Evolutionary conservation across 1,140 invertebrate species (phyloP).

Genomic region (Centruroides sculpturatus): DNA sequence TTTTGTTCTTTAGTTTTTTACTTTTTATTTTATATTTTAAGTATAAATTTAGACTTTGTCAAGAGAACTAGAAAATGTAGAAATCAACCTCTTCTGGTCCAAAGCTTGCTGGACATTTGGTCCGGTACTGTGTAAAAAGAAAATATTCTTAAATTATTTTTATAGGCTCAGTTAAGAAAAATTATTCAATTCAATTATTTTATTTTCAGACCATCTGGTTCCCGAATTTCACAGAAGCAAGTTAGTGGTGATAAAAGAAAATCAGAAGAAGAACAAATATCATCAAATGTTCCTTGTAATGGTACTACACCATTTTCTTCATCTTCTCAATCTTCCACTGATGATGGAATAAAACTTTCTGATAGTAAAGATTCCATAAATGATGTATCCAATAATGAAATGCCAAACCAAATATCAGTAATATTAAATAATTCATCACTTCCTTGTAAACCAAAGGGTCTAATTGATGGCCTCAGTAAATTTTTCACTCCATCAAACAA

Average conservation of each 20-base stretch:
- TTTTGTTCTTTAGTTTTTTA: too few species aligned
- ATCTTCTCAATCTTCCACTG: conserved; percentile 2
- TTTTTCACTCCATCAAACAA: conserved; percentile 28
- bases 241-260: conserved; percentile 5
- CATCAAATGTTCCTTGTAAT: conserved; percentile 1
- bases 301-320: conserved; percentile 4
- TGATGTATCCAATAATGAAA: conserved; percentile 3
- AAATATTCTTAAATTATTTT: background rate
- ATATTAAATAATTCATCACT: background rate
- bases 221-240: conserved; percentile 8
- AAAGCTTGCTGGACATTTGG: too few species aligned
- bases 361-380: conserved; percentile 6
- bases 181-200: too few species aligned
- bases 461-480: conserved; percentile 23
- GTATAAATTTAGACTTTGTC: too few species aligned
- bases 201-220: background rate
- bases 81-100: too few species aligned
- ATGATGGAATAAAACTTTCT: conserved; percentile 2
- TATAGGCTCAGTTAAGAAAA: too few species aligned
- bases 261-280: conserved; percentile 3
- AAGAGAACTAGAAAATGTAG: too few species aligned
- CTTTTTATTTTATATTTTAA: too few species aligned
- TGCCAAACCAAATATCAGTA: conserved; percentile 27
- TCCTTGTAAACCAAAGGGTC: conserved; percentile 11
- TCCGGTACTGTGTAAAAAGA: too few species aligned